Percentiles rank a stretch among this genome's conserved stretches.
phyloP scores from a whole-genome alignment of 1,140 invertebrate genomes.

The Potamilus streckersoni region DNA sequence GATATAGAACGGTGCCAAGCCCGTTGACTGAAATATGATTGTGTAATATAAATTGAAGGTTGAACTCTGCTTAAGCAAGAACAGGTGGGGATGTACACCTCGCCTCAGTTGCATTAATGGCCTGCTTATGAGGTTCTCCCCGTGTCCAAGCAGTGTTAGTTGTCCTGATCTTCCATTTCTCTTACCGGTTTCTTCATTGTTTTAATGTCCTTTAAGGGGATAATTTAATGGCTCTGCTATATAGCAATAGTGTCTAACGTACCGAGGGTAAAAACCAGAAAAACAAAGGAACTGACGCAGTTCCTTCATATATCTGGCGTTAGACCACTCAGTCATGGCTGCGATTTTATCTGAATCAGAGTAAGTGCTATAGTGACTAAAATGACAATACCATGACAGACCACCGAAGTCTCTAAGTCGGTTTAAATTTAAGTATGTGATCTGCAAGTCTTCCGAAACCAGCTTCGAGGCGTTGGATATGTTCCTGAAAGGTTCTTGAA shows the following conservation, averaged over 20 bases:
- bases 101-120: neutral
- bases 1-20: slow-evolving; percentile 66
- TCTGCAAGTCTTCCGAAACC: no score
- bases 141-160: no score
- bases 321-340: slow-evolving; percentile 53
- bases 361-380: neutral
- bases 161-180: no score
- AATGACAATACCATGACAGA: neutral
- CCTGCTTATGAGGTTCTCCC: no score
- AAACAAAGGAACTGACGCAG: slow-evolving; percentile 69
- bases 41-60: slow-evolving; percentile 60
- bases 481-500: no score
- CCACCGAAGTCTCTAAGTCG: neutral
- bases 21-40: slow-evolving; percentile 65
- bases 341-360: slow-evolving; percentile 62
- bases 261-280: slow-evolving; percentile 62
- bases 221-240: slow-evolving; percentile 39
- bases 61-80: slow-evolving; percentile 55
- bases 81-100: slow-evolving; percentile 31
- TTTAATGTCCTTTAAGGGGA: no score
- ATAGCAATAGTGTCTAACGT: slow-evolving; percentile 54
- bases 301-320: slow-evolving; percentile 54
- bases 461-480: no score
- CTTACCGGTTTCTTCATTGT: no score
- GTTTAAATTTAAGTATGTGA: slow-evolving; percentile 3